These are phyloP conservation scores for Caenorhabditis latens DNA, from an alignment of 1,140 invertebrate genomes.

Conservation along the genomic window DNA sequence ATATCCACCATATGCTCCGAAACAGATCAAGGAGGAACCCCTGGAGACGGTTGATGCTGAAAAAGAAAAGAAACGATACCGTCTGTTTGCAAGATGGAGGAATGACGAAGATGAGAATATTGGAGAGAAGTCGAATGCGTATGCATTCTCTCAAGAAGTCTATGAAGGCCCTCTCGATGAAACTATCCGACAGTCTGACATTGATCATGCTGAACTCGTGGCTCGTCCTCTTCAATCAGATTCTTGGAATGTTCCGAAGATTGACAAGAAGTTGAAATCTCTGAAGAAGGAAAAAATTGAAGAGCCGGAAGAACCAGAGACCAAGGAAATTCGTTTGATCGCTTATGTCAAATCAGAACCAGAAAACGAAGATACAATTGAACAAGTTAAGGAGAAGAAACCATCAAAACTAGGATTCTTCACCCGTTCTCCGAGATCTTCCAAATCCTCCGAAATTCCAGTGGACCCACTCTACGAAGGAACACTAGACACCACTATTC, in stretches of 20 bases:
- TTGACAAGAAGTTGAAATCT: constrained; percentile 45
- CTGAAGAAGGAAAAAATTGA: not conserved
- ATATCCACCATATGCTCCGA: not conserved
- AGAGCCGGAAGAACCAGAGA: constrained; percentile 18
- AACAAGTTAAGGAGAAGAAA: not conserved
- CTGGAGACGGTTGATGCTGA: not conserved
- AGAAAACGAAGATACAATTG: not conserved
- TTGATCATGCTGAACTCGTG: constrained; percentile 59
- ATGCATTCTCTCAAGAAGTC: constrained; percentile 32
- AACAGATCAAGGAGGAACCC: not conserved
- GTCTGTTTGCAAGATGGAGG: constrained; percentile 39
- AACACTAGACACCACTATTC: constrained; percentile 17
- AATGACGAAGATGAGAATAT: constrained; percentile 70
- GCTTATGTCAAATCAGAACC: not conserved
- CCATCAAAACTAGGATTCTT: not conserved
- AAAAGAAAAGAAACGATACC: not conserved
- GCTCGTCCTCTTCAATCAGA: constrained; percentile 56
- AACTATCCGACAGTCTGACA: constrained; percentile 50
- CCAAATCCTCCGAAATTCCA: constrained; percentile 5
- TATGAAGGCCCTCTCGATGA: constrained; percentile 66
- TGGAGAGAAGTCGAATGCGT: constrained; percentile 66
- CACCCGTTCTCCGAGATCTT: not conserved
- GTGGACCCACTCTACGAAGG: constrained; percentile 60
- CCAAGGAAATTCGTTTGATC: constrained; percentile 11
- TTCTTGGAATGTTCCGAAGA: constrained; percentile 46